Base-by-base conservation (phyloP, 1,140 invertebrate genomes). In the Lasioglossum baleicum region DNA sequence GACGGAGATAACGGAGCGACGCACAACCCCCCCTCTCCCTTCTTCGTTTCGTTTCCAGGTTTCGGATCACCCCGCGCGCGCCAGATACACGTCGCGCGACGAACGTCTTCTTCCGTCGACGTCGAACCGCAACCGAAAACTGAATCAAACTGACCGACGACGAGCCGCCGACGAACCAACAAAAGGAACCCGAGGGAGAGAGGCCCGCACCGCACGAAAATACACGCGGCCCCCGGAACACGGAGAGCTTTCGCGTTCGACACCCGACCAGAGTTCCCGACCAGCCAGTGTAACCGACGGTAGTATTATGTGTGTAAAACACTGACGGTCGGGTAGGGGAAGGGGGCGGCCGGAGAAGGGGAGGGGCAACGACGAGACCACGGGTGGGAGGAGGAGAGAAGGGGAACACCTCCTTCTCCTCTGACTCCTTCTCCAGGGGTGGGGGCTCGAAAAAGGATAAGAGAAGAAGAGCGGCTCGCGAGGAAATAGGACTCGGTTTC, bases 141-240 rank as follows among this genome's bases (percentile, higher is more conserved):
- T 44, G 58, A 64, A 8, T 11, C 44, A 2, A 48, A 13, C 13
- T 10, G 44, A 48, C 44, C 13, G 13, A 2, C 44, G 44, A 11
- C 44, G 44, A 11, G 8, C 10, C 26, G 8, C 10, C 26, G 13
- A 63, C 26, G 26, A 48, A 40, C 61, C 31, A 48, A 26, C 77
- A 40, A 66, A 53, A 20, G 15, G 51, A 53, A 15, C 51, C 51
- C 51, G 51, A 53, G 51, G 51, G 15, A 20, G 17, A 15, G 17
- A 53, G 17, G 51, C 56, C 56, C 51, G 51, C 17, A n/a, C 56
- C 72, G 72, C 71, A 67, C 72, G 61, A 79, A 79, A 79, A 79
- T 73, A 73, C 69, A 72, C 76, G 61, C 76, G 76, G 40, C 75
- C 75, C 64, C 40, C 64, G 17, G 17, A 58, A 58, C 60, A 40